phyloP scores from a whole-genome alignment of 30 jellyfish, hydroid and myxozoan genomes.

The Hydractinia echinata region DNA sequence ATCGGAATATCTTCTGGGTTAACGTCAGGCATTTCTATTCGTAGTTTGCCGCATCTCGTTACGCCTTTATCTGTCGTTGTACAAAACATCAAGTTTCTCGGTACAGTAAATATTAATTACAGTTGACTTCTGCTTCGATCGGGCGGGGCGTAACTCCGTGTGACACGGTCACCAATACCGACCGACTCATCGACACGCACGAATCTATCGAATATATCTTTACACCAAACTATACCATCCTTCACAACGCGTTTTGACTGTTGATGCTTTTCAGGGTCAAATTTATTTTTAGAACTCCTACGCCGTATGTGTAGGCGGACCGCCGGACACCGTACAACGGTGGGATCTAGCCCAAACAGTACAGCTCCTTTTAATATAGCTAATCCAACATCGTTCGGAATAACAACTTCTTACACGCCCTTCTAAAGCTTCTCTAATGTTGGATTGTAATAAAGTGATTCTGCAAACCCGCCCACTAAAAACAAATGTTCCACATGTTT shows the following conservation, averaged over 20 bases:
- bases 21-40: constrained; percentile 87
- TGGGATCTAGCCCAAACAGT: constrained; percentile 92
- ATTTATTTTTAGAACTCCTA: constrained; percentile 88
- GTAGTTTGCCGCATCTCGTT: constrained; percentile 77
- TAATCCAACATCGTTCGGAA: constrained; percentile 93
- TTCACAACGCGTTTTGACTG: constrained; percentile 77
- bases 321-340: constrained; percentile 94
- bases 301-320: constrained; percentile 93
- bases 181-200: constrained; percentile 90
- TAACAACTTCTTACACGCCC: constrained; percentile 82
- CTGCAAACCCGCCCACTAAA: constrained; percentile 98
- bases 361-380: constrained; percentile 96
- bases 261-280: constrained; percentile 73
- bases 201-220: constrained; percentile 81
- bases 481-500: constrained; percentile 57
- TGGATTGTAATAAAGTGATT: constrained; percentile 75
- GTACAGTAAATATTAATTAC: constrained; percentile 85
- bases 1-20: constrained; percentile 63
- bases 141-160: constrained; percentile 98
- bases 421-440: constrained; percentile 64
- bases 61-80: constrained; percentile 89
- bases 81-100: constrained; percentile 45
- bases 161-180: constrained; percentile 91
- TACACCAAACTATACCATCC: constrained; percentile 93
- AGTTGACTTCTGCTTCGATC: constrained; percentile 87